Base-by-base conservation (phyloP, 1,140 invertebrate genomes). In the fruit fly (Drosophila melanogaster) region DNA sequence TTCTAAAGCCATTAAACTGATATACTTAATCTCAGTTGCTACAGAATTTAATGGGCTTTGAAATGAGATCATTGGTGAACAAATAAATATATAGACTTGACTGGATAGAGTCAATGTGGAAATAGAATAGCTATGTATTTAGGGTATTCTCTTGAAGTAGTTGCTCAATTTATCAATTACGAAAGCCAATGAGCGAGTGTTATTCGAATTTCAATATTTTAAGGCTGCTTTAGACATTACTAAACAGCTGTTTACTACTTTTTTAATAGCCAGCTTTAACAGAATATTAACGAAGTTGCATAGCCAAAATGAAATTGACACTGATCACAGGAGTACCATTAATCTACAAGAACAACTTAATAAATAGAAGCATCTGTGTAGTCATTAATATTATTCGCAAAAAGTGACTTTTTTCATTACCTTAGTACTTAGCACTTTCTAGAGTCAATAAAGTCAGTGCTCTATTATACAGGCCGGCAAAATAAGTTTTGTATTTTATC, bases 361-460 rank as follows among this genome's bases (percentile, higher is more conserved):
- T 30, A 8, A 30, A 30, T 30, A 30, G 30, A 30, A 30, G 8
- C 30, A 30, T 30, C 30, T 30, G 30, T 30, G 30, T 10, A 15
- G 26, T 12, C 47, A 50, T 30, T 17, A 17, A 17, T 33, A 33
- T 30, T 30, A 50, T 11, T 33, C n/a, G 8, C n/a, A 33, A 49
- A 49, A 11, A 33, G n/a, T 17, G 4, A 49, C n/a, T 10, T 30
- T 15, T 49, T 26, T 5, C 24, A 49, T 49, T 49, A 49, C 26
- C 11, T 17, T 33, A 50, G 15, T 30, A 30, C 22, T 50, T 50
- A 50, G 26, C 24, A 33, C 47, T 33, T 50, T 15, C 11, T 50
- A 26, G 14, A 26, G 24, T 24, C 46, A 26, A 47, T 24, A 30
- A 33, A 33, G 24, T 17, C n/a, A 11, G 24, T 4, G 10, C 8